Evolutionary conservation across 2,888 invertebrate genomes (phyloP), one percentile per base, ranked within the genome.

Genomic region (Spodoptera littoralis): DNA sequence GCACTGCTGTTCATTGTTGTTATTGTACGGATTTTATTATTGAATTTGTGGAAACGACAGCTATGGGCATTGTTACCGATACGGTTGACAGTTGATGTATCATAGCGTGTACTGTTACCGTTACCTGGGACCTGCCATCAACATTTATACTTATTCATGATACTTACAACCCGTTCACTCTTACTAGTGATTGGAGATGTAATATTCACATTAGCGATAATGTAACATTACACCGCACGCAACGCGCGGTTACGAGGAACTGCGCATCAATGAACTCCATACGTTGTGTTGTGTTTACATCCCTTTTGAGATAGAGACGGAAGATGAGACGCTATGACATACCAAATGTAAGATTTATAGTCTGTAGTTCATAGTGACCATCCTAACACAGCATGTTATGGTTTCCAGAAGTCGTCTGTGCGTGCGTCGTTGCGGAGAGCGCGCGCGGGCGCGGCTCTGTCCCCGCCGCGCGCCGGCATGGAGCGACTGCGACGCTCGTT

Each of bases 401-500:
- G 2, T 56, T 87, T 45, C 6, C 93, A 94, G 94, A 94, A 94
- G 83, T 93, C 93, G 72, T 95, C 94, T 45, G 93, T 94, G 79
- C 93, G 95, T 71, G 88, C 91, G 76, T 95, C 95, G 73, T 84
- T 95, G 83, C 84, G 93, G 83, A 90, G 95, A 63, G 90, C 91
- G 87, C 93, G 94, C 84, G 92, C 92, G 81, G 92, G 92, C 83
- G 90, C 89, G 68, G 91, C 94, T 77, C 88, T 94, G 86, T 93
- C 94, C 77, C 92, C 94, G 86, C 93, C 94, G 84, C 93, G 94
- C 84, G 95, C 94, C 84, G 94, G 95, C 87, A 98, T 98, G 98
- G 98, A 98, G 95, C 96, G 98, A 83, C 95, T 98, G 84, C 96
- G 98, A 84, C 96, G 97, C 85, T 98, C 98, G 80, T 98, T 99